Conservation (phyloP, 2,888 invertebrate genomes). For the Cyaniris semiargus region DNA sequence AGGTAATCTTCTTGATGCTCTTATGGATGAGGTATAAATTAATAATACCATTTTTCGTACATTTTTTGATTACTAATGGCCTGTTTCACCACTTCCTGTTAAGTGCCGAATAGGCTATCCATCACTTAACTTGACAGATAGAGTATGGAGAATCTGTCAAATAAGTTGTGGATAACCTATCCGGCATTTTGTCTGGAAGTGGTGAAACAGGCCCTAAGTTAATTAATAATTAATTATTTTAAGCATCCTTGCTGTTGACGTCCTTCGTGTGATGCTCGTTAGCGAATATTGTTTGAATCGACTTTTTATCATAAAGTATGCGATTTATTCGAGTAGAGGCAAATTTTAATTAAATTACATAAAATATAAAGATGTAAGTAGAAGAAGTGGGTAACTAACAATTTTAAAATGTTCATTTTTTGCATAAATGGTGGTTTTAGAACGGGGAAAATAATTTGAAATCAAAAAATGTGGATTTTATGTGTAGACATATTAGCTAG, state of each 20-base stretch:
- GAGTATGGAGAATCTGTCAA: background rate
- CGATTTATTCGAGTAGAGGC: conserved; percentile 1
- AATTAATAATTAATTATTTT: background rate
- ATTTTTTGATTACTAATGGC: too few relatives aligned
- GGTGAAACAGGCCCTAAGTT: background rate
- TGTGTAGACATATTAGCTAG: too few relatives aligned
- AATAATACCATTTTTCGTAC: too few relatives aligned
- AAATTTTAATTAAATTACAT: conserved; percentile 6
- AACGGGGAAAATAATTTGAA: too few relatives aligned
- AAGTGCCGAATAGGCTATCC: too few relatives aligned
- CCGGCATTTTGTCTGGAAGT: background rate
- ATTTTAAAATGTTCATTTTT: too few relatives aligned
- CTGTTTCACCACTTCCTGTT: background rate
- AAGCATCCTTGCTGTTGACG: background rate
- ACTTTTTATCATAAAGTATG: background rate
- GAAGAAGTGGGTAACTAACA: too few relatives aligned
- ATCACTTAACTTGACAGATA: background rate
- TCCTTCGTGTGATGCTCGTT: background rate
- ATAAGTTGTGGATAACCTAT: background rate
- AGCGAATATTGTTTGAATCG: background rate
- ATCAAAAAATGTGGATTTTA: too few relatives aligned
- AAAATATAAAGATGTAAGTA: background rate
- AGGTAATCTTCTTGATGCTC: too few relatives aligned
- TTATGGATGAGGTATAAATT: too few relatives aligned
- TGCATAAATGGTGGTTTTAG: too few relatives aligned